Percentiles rank a stretch among this genome's conserved stretches.
Conservation (phyloP, 2,113 vertebrate species). For the Notarius lentiginosus region DNA sequence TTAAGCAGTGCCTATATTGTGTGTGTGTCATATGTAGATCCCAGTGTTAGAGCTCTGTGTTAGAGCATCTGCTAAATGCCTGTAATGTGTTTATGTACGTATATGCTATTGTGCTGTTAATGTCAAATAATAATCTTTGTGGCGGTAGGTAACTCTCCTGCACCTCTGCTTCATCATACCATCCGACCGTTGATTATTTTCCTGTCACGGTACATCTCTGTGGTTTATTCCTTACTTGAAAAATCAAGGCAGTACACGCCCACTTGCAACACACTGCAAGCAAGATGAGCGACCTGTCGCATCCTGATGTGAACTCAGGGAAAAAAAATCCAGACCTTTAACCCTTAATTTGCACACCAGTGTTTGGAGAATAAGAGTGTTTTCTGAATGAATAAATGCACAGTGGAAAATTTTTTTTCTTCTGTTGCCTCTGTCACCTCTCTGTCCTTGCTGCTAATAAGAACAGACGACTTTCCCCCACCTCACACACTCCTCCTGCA, state of each 20-base stretch:
- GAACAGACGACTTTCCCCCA: slow-evolving; percentile 9
- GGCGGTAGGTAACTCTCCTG: not conserved
- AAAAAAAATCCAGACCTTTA: not conserved
- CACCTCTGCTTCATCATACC: not conserved
- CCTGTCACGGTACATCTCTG: not conserved
- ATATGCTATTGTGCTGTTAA: not conserved
- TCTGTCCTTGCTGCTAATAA: slow-evolving; percentile 2
- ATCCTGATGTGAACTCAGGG: not conserved
- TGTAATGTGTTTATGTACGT: not conserved
- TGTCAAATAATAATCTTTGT: not conserved
- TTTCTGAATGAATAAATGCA: not conserved
- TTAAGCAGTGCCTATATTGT: too few relatives aligned
- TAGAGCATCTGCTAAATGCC: too few relatives aligned
- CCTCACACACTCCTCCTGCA: slow-evolving; percentile 12
- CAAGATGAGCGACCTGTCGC: not conserved
- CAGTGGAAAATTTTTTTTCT: slow-evolving; percentile 8
- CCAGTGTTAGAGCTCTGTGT: too few relatives aligned
- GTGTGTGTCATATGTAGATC: too few relatives aligned
- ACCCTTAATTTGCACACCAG: not conserved
- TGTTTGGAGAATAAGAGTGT: not conserved
- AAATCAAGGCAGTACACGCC: not conserved
- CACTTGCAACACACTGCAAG: not conserved
- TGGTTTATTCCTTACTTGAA: not conserved
- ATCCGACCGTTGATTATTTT: not conserved
- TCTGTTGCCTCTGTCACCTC: not conserved